Evolutionary conservation across 1,140 invertebrate genomes (phyloP), one percentile per base, ranked within the genome.

Genomic region (Pseudomyrmex gracilis): DNA sequence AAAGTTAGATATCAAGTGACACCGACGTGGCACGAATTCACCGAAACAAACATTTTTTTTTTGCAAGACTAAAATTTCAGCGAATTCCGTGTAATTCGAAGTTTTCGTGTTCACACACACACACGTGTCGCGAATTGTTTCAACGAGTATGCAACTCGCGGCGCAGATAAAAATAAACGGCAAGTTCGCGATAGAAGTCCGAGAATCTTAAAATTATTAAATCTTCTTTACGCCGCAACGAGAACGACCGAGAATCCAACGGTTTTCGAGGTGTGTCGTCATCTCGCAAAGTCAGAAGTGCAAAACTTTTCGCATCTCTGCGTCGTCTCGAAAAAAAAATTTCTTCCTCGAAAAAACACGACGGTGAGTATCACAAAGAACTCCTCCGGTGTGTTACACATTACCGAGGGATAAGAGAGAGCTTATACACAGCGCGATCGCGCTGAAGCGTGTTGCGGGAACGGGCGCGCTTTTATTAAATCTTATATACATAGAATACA

Each of bases 381-480:
- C 53, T 47, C 3, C 53, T 47, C 3, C n/a, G 43, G 53, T 57
- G 13, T 47, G 43, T 17, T 10, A 64, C 64, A 24, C 43, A 53
- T 70, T 78, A 78, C 34, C 64, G 53, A 58, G 45, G 53, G 76
- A 70, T 80, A 80, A 80, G 55, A 17, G 80, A 64, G 68, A 17
- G 58, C 83, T 87, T 80, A 61, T 47, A 53, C 61, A 51, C 9
- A 58, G 12, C 57, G 73, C n/a, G 57, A n/a, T n/a, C 58, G 53
- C 43, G 57, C 2, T 57, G 60, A 22, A 85, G 77, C 73, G 80
- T 84, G 84, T 49, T 73, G 86, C 74, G 53, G 66, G 34, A 87
- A 73, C 77, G 82, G 73, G 34, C n/a, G 17, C 53, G 84, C 85
- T 90, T 91, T 92, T 91, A 92, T 92, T 91, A 92, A 92, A 92